These are phyloP conservation scores for Macquaria ambigua DNA, from an alignment of 2,113 vertebrate species.

Conservation along the genomic window DNA sequence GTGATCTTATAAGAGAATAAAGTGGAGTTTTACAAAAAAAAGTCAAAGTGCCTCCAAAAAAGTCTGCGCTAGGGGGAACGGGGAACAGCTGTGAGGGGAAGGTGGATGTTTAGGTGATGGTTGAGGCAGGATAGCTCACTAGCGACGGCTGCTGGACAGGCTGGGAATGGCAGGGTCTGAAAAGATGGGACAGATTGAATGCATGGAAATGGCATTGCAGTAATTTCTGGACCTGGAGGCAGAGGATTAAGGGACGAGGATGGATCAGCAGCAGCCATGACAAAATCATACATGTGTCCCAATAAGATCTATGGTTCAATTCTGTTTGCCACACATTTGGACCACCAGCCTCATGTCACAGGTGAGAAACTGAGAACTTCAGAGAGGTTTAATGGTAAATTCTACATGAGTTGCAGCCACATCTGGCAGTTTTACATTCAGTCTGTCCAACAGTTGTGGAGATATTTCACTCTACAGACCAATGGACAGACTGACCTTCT, in stretches of 20 bases:
- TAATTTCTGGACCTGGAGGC: neutral
- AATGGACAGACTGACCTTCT: too few relatives aligned
- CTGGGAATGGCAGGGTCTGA: neutral
- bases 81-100: neutral
- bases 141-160: conserved; percentile 12
- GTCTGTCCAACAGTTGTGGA: too few relatives aligned
- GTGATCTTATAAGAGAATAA: too few relatives aligned
- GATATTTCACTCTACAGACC: too few relatives aligned
- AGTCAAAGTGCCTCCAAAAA: neutral
- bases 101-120: neutral
- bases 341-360: too few relatives aligned
- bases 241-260: neutral
- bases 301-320: neutral
- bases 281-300: neutral
- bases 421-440: too few relatives aligned
- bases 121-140: conserved; percentile 9
- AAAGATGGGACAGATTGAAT: neutral
- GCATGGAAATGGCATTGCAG: neutral
- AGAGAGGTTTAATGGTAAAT: too few relatives aligned
- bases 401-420: too few relatives aligned
- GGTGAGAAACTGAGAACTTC: too few relatives aligned
- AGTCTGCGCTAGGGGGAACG: neutral
- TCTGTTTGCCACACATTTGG: neutral
- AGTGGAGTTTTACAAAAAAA: neutral
- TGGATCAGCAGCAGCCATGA: neutral